These are phyloP conservation scores for Paguma larvata DNA, from an alignment of 2,797 vertebrate species.

Conservation along the genomic window DNA sequence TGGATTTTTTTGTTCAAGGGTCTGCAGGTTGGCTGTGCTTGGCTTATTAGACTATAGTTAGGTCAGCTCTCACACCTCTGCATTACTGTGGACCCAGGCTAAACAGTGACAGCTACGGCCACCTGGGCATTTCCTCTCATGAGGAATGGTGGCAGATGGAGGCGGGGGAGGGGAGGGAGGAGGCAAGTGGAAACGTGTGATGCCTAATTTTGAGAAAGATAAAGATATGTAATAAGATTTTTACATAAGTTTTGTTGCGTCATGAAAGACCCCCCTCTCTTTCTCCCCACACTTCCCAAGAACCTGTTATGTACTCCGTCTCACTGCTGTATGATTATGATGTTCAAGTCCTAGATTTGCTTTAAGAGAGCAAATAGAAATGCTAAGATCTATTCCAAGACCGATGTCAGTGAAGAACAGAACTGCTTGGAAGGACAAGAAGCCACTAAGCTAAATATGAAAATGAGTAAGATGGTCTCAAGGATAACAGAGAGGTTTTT, in stretches of 20 bases:
- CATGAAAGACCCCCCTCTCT: not conserved
- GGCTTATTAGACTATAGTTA: not conserved
- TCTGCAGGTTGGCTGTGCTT: not conserved
- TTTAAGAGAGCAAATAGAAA: not conserved
- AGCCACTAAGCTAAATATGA: not conserved
- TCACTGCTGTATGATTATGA: not conserved
- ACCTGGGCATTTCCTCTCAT: not conserved
- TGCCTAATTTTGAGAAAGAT: not conserved
- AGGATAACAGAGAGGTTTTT: not conserved
- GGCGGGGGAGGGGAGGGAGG: rapidly evolving
- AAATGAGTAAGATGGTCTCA: not conserved
- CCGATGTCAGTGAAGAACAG: not conserved
- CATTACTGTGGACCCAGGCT: not conserved
- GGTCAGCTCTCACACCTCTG: not conserved
- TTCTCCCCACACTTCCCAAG: not conserved
- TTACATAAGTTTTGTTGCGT: not conserved
- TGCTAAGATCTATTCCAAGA: not conserved
- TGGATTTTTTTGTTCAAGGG: not conserved
- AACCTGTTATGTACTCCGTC: not conserved
- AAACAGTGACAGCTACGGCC: not conserved
- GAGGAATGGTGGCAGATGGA: not conserved
- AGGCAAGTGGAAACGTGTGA: not conserved
- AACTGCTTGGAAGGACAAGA: not conserved
- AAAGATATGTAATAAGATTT: not conserved
- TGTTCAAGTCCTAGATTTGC: not conserved